These are phyloP conservation scores for Lypha dubia DNA, from an alignment of 2,888 invertebrate species.

Conservation along the genomic window DNA sequence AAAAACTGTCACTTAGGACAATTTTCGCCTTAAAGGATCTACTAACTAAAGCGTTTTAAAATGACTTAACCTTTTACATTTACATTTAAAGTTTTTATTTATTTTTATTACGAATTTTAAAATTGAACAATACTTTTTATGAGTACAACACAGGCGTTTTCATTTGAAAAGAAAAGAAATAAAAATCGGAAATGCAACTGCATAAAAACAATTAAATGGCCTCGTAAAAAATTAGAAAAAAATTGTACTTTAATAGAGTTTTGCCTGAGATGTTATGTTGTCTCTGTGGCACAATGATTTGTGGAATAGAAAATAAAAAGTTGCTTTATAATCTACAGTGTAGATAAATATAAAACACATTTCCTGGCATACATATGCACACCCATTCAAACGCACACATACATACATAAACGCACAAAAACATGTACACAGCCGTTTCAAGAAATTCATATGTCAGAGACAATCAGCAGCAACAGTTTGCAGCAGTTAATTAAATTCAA, in stretches of 20 bases:
- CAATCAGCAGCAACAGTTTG: background rate
- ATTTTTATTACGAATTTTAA: slow-evolving; percentile 11
- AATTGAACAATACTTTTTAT: slow-evolving; percentile 20
- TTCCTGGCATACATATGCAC: background rate
- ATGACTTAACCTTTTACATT: background rate
- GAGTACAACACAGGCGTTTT: slow-evolving; percentile 14
- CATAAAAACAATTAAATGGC: slow-evolving; percentile 9
- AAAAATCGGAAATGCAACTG: slow-evolving; percentile 25
- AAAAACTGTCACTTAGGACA: background rate
- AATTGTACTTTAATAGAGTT: background rate
- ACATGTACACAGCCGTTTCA: background rate
- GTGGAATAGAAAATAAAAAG: slow-evolving; percentile 10
- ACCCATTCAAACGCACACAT: too few relatives aligned
- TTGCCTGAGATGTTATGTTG: background rate
- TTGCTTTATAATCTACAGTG: too few relatives aligned
- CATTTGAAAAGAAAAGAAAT: background rate
- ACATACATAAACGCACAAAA: too few relatives aligned
- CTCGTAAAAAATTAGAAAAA: slow-evolving; percentile 6
- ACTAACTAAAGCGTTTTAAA: background rate
- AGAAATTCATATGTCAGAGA: background rate
- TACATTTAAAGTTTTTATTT: background rate
- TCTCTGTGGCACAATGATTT: slow-evolving; percentile 6
- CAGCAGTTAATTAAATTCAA: background rate
- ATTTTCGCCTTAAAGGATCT: background rate
- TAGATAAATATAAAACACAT: slow-evolving; percentile 1